Evolutionary conservation across 2,113 vertebrate species (phyloP).

Genomic region (Leiothrix lutea): DNA sequence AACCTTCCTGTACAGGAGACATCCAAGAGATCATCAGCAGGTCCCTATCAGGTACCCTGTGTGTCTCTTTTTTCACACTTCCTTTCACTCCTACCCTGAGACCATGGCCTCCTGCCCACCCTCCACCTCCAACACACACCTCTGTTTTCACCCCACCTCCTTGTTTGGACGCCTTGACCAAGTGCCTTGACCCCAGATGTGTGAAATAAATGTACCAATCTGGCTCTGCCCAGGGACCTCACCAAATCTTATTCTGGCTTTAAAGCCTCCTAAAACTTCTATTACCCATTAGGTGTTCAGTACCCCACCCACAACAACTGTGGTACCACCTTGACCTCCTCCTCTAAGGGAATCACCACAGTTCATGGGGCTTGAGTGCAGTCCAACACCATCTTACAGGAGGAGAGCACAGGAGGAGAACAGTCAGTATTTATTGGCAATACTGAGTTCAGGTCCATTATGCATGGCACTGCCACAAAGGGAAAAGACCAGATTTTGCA

Average conservation of each 20-base stretch:
- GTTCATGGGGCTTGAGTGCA: not conserved
- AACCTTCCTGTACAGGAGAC: not conserved
- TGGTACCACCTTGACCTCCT: not conserved
- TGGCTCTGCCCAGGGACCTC: not conserved
- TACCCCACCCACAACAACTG: not conserved
- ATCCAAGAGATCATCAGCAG: not conserved
- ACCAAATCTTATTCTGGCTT: not conserved
- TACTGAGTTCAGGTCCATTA: not conserved
- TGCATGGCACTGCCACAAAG: not conserved
- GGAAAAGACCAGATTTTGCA: not conserved
- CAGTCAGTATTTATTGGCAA: not conserved
- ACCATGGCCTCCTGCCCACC: not conserved
- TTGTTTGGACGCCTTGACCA: not conserved
- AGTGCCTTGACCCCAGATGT: not conserved
- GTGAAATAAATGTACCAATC: not conserved
- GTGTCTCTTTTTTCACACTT: not conserved
- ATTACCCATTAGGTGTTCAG: not conserved
- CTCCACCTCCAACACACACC: not conserved
- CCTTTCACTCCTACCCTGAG: not conserved
- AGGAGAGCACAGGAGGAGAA: not conserved
- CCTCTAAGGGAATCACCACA: accelerated
- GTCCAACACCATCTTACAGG: not conserved
- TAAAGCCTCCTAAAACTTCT: not conserved
- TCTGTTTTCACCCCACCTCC: not conserved
- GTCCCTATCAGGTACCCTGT: not conserved